Conservation (phyloP, 2,888 invertebrate species). For the Netelia virgata region DNA sequence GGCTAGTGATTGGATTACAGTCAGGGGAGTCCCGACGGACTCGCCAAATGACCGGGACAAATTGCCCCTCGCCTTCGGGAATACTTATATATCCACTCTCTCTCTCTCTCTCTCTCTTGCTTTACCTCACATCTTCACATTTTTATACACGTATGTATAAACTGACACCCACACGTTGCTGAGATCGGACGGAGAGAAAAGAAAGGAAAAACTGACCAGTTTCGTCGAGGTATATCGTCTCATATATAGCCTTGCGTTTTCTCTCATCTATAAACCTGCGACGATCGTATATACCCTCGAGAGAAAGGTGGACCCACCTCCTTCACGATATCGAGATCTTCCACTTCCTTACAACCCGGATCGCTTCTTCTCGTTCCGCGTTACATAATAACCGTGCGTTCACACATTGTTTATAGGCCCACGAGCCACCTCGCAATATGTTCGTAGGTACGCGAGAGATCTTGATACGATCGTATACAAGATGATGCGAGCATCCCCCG, state of each 20-base stretch:
- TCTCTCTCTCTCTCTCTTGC: constrained; percentile 39
- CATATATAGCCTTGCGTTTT: constrained; percentile 34
- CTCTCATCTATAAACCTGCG: constrained; percentile 40
- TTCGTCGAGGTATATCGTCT: constrained; percentile 54
- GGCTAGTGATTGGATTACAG: constrained; percentile 85
- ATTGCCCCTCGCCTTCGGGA: constrained; percentile 85
- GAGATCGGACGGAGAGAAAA: background rate
- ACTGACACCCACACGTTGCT: constrained; percentile 2
- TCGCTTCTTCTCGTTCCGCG: constrained; percentile 52
- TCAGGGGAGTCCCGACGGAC: constrained; percentile 84
- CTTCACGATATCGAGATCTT: constrained; percentile 59
- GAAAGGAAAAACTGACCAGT: constrained; percentile 40
- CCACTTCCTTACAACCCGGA: constrained; percentile 28
- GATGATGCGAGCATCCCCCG: constrained; percentile 22
- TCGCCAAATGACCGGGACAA: constrained; percentile 85
- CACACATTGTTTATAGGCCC: constrained; percentile 77
- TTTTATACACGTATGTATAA: constrained; percentile 7
- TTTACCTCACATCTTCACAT: constrained; percentile 24
- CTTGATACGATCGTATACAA: constrained; percentile 8
- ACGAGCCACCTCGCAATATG: constrained; percentile 9
- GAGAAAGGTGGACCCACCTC: constrained; percentile 73
- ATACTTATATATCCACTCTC: constrained; percentile 83
- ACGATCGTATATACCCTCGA: constrained; percentile 55
- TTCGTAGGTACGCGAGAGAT: background rate
- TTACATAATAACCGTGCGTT: constrained; percentile 77